Evolutionary conservation across 2,113 vertebrate species (phyloP), one percentile per base, ranked within the genome.

Genomic region (Rhinichthys klamathensis): DNA sequence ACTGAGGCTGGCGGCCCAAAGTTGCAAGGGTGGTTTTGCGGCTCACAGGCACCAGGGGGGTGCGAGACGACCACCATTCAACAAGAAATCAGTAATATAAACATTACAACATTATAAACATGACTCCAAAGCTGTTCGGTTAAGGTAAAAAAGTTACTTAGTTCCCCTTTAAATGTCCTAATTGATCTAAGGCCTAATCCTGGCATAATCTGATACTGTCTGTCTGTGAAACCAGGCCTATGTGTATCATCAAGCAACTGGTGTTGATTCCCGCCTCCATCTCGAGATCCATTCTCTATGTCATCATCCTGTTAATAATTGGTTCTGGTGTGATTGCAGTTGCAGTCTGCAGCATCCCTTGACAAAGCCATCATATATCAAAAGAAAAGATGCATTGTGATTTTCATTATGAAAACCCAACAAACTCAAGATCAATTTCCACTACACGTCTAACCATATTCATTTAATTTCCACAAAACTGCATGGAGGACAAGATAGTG

Each of bases 401-500:
- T 80, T 72, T 72, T 18, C 44, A 72, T 25, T 72, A 70, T 46
- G 18, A 23, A 74, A 73, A 25, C 23, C 60, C 60, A 25, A 79
- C 76, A 61, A 32, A 61, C 27, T 27, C 30, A 35, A 38, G 49
- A 58, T 41, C 30, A n/a, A 35, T 72, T 56, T 73, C 80, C 30
- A 70, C 49, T 25, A 35, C 10, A 35, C 49, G 10, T 30, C 27
- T 25, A 54, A 82, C n/a, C 41, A 73, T 49, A 25, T 27, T 51
- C 41, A 69, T 69, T 69, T n/a, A n/a, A n/a, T n/a, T 69, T 32
- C 38, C 65, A 73, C 7, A 15, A 58, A 83, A 83, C 18, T 15
- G 32, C 65, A 80, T 27, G 32, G 69, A 54, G 67, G 69, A 83
- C 30, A 25, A 72, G 67, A 83, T 13, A 58, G 80, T 54, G 30